Evolutionary conservation across 2,113 vertebrate species (phyloP).

Genomic region (Odocoileus virginianus): DNA sequence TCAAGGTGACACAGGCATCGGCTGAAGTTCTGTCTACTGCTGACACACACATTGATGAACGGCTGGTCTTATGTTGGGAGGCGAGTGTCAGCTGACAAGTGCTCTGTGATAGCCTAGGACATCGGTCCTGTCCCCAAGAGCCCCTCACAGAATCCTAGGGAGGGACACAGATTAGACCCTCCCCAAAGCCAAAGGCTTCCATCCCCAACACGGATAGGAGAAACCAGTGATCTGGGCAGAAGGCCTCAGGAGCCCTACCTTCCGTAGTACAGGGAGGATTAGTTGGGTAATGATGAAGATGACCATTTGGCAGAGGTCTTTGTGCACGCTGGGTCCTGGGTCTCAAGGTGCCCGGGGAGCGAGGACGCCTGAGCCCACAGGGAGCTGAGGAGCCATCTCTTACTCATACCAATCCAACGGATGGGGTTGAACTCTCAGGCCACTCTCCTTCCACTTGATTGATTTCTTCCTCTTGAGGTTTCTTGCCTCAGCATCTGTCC

Average conservation of each 20-base stretch:
- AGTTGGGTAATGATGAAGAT: neutral
- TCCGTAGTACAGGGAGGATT: neutral
- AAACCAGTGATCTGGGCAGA: neutral
- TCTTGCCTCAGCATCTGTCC: neutral
- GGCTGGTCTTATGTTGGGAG: neutral
- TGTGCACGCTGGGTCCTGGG: accelerated
- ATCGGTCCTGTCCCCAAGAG: neutral
- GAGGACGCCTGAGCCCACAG: neutral
- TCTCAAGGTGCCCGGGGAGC: accelerated
- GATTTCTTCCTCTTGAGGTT: neutral
- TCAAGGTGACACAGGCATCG: neutral
- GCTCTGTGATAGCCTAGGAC: neutral
- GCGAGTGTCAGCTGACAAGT: neutral
- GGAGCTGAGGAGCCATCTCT: neutral
- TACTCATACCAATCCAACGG: accelerated
- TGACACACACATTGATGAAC: accelerated
- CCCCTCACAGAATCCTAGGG: neutral
- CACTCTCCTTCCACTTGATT: accelerated
- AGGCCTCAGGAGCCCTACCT: neutral
- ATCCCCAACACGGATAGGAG: neutral
- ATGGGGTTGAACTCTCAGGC: accelerated
- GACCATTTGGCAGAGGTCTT: neutral
- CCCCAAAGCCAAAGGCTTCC: neutral
- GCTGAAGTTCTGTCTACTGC: neutral
- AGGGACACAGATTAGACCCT: neutral